phyloP scores from a whole-genome alignment of 2,888 invertebrate species.

The Cremastinae sp. region DNA sequence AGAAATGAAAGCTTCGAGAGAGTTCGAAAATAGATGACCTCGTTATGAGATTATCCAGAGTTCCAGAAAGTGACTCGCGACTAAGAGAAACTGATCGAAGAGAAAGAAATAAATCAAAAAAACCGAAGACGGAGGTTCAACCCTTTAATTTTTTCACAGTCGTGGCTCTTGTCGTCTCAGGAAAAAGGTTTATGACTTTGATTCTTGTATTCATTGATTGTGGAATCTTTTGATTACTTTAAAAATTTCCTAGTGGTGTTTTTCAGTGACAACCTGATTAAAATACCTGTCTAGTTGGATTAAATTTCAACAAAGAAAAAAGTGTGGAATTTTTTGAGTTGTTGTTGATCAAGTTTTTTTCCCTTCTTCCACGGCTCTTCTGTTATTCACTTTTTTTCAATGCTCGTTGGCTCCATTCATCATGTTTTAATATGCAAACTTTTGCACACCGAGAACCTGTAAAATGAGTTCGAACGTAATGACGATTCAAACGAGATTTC shows the following conservation, averaged over 20 bases:
- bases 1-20: not conserved
- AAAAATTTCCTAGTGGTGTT: not conserved
- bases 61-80: constrained; percentile 29
- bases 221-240: constrained; percentile 9
- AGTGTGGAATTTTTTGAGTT: not conserved
- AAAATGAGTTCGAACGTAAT: constrained; percentile 7
- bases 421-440: constrained; percentile 30
- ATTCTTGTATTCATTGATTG: constrained; percentile 2
- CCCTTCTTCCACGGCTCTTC: constrained; percentile 19
- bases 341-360: constrained; percentile 31
- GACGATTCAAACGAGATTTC: constrained; percentile 2
- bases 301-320: constrained; percentile 1
- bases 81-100: constrained; percentile 11
- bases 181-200: constrained; percentile 14
- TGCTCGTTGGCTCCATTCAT: constrained; percentile 14
- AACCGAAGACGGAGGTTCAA: constrained; percentile 18
- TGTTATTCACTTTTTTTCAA: constrained; percentile 8
- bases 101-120: not conserved
- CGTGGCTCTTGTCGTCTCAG: constrained; percentile 12
- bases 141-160: constrained; percentile 33
- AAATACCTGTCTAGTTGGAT: constrained; percentile 38
- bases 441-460: constrained; percentile 14
- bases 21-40: constrained; percentile 51
- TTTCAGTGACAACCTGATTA: constrained; percentile 32
- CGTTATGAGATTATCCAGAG: constrained; percentile 55